Evolutionary conservation across 2,113 vertebrate genomes (phyloP).

Genomic region (Hemicordylus capensis): DNA sequence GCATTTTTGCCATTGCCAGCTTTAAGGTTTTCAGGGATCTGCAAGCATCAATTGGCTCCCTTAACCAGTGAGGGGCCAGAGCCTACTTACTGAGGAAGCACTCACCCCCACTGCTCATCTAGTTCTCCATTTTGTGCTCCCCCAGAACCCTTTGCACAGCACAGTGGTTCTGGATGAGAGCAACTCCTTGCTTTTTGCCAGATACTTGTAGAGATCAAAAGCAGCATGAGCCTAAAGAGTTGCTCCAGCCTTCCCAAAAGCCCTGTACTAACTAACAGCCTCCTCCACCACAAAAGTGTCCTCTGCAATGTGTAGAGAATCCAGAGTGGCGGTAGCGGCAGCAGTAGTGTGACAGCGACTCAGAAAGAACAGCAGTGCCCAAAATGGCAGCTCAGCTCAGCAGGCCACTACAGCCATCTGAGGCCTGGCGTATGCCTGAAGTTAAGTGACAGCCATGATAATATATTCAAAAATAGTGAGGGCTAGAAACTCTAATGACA

Average conservation of each 20-base stretch:
- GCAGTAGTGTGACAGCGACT: not conserved
- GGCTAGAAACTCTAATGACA: no score
- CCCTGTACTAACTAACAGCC: not conserved
- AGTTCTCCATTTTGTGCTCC: not conserved
- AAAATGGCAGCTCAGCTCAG: not conserved
- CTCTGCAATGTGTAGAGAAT: not conserved
- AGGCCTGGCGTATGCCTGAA: not conserved
- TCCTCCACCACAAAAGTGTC: not conserved
- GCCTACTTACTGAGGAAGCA: not conserved
- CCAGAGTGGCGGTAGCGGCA: not conserved
- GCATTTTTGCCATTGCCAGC: not conserved
- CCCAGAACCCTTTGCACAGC: not conserved
- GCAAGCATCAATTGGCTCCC: not conserved
- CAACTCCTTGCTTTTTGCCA: not conserved
- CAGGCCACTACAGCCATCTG: not conserved
- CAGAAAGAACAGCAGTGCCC: no score
- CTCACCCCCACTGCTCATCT: not conserved
- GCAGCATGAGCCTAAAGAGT: not conserved
- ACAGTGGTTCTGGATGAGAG: not conserved
- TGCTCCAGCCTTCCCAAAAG: not conserved
- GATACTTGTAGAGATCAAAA: not conserved
- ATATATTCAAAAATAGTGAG: not conserved
- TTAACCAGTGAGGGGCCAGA: no score
- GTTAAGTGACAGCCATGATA: no score
- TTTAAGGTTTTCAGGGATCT: not conserved